Conservation (phyloP, 2,113 vertebrate species). For the Myxocyprinus asiaticus region DNA sequence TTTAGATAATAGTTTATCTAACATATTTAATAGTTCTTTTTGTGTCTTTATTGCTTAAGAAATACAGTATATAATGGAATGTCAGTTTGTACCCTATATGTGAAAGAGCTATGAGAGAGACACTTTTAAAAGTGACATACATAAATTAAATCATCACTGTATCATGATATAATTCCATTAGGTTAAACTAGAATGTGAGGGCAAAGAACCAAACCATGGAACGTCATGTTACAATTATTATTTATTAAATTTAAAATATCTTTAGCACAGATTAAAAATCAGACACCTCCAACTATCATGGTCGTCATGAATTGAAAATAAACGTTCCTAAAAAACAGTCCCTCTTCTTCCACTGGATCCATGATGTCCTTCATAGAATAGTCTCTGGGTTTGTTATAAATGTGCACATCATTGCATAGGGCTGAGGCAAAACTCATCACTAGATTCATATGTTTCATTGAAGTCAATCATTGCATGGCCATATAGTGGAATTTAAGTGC, state of each 20-base stretch:
- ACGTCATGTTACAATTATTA: constrained; percentile 77
- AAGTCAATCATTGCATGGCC: constrained; percentile 13
- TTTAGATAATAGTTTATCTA: no score
- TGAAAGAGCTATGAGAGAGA: no score
- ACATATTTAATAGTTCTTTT: no score
- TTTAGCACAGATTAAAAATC: constrained; percentile 86
- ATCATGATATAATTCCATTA: no score
- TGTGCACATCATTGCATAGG: constrained; percentile 66
- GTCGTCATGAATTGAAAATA: constrained; percentile 77
- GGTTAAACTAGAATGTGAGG: background rate
- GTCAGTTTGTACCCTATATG: no score
- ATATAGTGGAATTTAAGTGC: background rate
- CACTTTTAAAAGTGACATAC: no score
- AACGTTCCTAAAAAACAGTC: constrained; percentile 76
- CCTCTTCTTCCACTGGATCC: constrained; percentile 64
- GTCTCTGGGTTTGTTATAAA: constrained; percentile 47
- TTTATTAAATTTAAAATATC: constrained; percentile 89
- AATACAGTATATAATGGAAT: no score
- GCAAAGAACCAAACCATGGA: constrained; percentile 20
- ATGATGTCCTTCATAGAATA: constrained; percentile 52
- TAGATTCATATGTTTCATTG: constrained; percentile 5
- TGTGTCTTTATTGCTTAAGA: no score
- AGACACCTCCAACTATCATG: constrained; percentile 81
- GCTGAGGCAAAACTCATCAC: constrained; percentile 71
- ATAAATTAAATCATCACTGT: no score